phyloP scores from a whole-genome alignment of 2,888 invertebrate genomes.

The Melieria omissa region DNA sequence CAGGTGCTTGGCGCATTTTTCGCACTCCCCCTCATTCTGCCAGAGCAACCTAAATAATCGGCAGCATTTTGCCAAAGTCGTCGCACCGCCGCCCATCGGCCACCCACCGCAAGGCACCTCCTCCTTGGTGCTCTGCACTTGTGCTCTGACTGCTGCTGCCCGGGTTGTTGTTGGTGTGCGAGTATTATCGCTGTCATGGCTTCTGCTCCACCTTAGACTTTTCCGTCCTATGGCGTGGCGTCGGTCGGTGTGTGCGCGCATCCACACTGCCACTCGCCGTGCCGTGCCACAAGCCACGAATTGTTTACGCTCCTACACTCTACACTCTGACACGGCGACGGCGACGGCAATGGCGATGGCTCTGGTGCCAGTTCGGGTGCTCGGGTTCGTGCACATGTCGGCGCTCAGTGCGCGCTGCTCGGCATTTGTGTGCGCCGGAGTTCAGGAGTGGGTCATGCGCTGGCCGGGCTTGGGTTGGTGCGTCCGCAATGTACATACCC shows the following conservation, averaged over 20 bases:
- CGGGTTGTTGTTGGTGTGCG: background rate
- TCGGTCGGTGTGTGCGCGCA: constrained; percentile 22
- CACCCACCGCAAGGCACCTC: background rate
- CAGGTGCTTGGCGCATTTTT: too few species aligned
- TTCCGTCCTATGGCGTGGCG: constrained; percentile 42
- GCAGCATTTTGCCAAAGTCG: too few species aligned
- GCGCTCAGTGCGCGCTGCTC: constrained; percentile 44
- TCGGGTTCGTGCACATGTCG: constrained; percentile 47
- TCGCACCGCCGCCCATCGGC: background rate
- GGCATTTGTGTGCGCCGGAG: constrained; percentile 45
- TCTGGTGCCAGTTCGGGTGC: constrained; percentile 18
- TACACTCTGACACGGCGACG: constrained; percentile 37
- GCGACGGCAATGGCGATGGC: background rate
- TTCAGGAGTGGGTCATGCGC: constrained; percentile 64
- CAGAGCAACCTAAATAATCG: too few species aligned
- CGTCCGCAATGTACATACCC: constrained; percentile 4
- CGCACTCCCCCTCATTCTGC: too few species aligned
- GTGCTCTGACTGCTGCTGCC: background rate
- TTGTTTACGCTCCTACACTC: constrained; percentile 39
- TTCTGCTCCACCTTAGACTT: constrained; percentile 64
- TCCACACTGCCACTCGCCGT: background rate
- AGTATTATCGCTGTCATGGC: constrained; percentile 55
- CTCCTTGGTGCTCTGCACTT: background rate
- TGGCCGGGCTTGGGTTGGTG: constrained; percentile 38
- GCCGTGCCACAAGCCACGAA: background rate